Percentiles rank a stretch among this genome's conserved stretches.
Evolutionary conservation across 2,888 invertebrate species (phyloP).

Genomic region (Anorthoa munda): DNA sequence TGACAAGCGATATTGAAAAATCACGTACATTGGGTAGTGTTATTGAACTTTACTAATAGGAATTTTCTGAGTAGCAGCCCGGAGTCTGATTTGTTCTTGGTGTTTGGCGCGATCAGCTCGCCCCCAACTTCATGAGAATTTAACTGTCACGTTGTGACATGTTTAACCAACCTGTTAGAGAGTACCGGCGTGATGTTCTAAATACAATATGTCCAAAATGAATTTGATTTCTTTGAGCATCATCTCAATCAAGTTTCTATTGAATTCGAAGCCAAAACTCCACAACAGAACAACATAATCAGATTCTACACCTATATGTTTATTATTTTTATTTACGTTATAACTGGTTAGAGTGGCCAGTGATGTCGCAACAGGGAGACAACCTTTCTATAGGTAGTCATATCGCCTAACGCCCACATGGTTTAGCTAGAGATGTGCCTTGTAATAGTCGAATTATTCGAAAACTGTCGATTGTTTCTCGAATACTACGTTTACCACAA

Average conservation of each 20-base stretch:
- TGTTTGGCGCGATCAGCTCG: neutral
- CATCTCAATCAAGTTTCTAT: constrained; percentile 36
- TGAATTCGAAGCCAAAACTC: constrained; percentile 35
- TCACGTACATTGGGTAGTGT: neutral
- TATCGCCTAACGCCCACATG: constrained; percentile 82
- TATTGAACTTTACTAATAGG: neutral
- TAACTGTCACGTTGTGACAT: neutral
- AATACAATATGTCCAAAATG: constrained; percentile 8
- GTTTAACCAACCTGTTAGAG: neutral
- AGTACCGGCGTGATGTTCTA: neutral
- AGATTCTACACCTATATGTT: constrained; percentile 62
- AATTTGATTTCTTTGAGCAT: constrained; percentile 2
- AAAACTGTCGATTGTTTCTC: constrained; percentile 15
- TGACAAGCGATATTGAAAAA: too few relatives aligned
- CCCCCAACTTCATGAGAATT: neutral
- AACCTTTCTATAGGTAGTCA: constrained; percentile 77
- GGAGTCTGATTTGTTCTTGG: neutral
- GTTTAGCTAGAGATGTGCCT: constrained; percentile 68
- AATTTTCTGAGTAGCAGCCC: neutral
- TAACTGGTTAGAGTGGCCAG: constrained; percentile 59
- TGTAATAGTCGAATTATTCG: constrained; percentile 37
- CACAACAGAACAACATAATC: constrained; percentile 58
- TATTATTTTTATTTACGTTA: constrained; percentile 67
- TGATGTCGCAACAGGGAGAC: constrained; percentile 83
- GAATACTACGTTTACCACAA: neutral